phyloP scores from a whole-genome alignment of 2,113 vertebrate genomes.

The Benitochromis conjunctus region DNA sequence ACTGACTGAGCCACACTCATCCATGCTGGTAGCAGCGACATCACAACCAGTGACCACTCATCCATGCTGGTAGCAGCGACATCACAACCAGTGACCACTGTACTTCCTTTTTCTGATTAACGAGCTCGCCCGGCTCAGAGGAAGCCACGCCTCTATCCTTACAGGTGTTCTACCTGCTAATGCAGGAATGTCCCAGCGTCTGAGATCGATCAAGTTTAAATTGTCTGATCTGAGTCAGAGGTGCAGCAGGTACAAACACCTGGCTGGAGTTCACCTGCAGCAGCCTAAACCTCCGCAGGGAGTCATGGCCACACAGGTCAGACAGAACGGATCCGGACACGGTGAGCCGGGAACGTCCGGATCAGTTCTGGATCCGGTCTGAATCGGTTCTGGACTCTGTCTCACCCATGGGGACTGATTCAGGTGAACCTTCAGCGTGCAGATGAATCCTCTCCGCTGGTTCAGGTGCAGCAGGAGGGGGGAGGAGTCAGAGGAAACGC shows the following conservation, averaged over 20 bases:
- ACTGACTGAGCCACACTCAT: not conserved
- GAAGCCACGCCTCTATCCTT: not conserved
- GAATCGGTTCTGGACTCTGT: no score
- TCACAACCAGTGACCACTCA: not conserved
- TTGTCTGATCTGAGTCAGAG: rapidly evolving
- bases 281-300: not conserved
- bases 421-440: no score
- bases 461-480: not conserved
- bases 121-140: not conserved
- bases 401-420: no score
- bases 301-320: not conserved
- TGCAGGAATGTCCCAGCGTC: not conserved
- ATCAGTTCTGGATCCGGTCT: no score
- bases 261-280: not conserved
- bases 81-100: not conserved
- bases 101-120: not conserved
- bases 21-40: not conserved
- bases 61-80: not conserved
- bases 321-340: no score
- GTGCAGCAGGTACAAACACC: not conserved
- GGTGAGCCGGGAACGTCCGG: no score
- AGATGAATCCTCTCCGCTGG: no score
- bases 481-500: not conserved
- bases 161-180: not conserved
- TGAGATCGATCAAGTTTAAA: not conserved